Base-by-base conservation (phyloP, 1,140 invertebrate species). In the Fopius arisanus region DNA sequence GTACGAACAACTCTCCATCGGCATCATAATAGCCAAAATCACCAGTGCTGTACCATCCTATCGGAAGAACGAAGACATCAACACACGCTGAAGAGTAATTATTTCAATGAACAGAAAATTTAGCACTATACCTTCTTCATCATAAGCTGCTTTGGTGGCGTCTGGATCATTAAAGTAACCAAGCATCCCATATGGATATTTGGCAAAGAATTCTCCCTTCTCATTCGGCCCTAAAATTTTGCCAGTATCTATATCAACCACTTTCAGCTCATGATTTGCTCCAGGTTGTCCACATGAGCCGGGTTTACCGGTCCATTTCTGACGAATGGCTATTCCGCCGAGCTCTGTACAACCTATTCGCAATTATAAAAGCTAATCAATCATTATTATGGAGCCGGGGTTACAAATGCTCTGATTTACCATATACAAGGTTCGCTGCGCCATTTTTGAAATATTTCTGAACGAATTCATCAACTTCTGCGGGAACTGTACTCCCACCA, bases 11-110 rank as follows among this genome's bases (percentile, higher is more conserved):
- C 23, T 84, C 87, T 3, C 86, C 89, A 1, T 88, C 75, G 1
- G 87, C 78, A 31, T 91, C 88, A 67, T 87, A 83, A 74, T 88
- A 90, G 10, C 83, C 91, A 7, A 92, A 80, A 77, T 92, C 90
- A 40, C 91, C 90, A 37, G 89, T 89, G 67, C 89, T 87, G 0
- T 92, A 41, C 90, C 90, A 92, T 10, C 90, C 90, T 65, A 4
- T 87, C 33, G 26, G 10, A n/a, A n/a, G n/a, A n/a, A n/a, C n/a
- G n/a, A n/a, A n/a, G n/a, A n/a, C n/a, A n/a, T n/a, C n/a, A n/a
- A n/a, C n/a, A n/a, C n/a, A n/a, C n/a, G n/a, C n/a, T n/a, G n/a
- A n/a, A n/a, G n/a, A n/a, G n/a, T n/a, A n/a, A n/a, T n/a, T n/a
- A n/a, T n/a, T n/a, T n/a, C n/a, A n/a, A n/a, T n/a, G n/a, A n/a